Conservation (phyloP, 2,888 invertebrate species). For the Cryptosula pallasiana region DNA sequence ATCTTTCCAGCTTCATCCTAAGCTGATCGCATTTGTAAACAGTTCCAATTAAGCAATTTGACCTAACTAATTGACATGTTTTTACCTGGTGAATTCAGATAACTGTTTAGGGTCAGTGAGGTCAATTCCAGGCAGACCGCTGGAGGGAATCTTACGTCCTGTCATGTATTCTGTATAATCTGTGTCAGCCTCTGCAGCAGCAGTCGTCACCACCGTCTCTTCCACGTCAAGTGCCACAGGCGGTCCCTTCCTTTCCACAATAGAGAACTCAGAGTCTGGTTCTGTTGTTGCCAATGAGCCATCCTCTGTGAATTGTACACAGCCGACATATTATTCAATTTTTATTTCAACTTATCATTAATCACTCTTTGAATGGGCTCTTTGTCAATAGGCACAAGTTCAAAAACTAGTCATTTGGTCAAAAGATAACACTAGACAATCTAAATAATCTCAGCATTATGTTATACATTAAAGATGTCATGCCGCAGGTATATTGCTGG, state of each 20-base stretch:
- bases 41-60: too few species aligned
- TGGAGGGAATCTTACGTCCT: slow-evolving; percentile 71
- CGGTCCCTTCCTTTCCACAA: neutral
- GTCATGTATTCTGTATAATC: slow-evolving; percentile 90
- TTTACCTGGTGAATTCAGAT: slow-evolving; percentile 75
- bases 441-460: too few species aligned
- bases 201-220: slow-evolving; percentile 60
- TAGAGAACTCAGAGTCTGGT: slow-evolving; percentile 22
- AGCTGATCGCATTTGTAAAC: too few species aligned
- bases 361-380: too few species aligned
- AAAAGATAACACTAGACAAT: too few species aligned
- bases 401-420: too few species aligned
- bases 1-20: too few species aligned
- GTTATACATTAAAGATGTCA: too few species aligned
- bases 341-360: too few species aligned
- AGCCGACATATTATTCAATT: too few species aligned
- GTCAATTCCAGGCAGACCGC: slow-evolving; percentile 62
- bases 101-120: slow-evolving; percentile 87
- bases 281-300: slow-evolving; percentile 9
- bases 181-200: slow-evolving; percentile 61
- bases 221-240: slow-evolving; percentile 15
- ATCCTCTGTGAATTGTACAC: slow-evolving; percentile 17
- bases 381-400: too few species aligned
- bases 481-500: too few species aligned
- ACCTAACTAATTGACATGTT: neutral